These are phyloP conservation scores for Austrofundulus limnaeus DNA, from an alignment of 2,113 vertebrate genomes.

Conservation along the genomic window DNA sequence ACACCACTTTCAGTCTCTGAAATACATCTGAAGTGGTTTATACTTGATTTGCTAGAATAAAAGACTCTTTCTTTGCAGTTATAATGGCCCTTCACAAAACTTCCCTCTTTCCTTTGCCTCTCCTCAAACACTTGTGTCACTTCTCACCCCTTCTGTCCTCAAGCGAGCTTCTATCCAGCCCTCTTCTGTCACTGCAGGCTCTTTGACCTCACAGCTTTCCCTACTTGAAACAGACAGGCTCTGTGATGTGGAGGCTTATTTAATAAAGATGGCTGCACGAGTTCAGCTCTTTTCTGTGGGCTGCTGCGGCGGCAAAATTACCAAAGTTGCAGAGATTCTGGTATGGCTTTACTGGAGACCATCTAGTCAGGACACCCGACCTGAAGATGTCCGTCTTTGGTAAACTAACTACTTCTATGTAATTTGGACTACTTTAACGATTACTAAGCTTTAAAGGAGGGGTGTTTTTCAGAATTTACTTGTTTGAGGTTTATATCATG, in stretches of 20 bases:
- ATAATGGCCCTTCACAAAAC: slow-evolving; percentile 44
- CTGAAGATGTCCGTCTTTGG: no score
- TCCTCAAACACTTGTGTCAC: slow-evolving; percentile 30
- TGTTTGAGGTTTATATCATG: no score
- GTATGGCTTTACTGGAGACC: slow-evolving; percentile 52
- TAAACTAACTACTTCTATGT: no score
- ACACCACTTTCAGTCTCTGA: slow-evolving; percentile 35
- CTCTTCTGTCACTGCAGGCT: slow-evolving; percentile 34
- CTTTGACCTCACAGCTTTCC: slow-evolving; percentile 49
- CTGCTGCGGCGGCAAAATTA: slow-evolving; percentile 19
- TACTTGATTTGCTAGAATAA: slow-evolving; percentile 53
- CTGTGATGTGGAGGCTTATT: slow-evolving; percentile 21
- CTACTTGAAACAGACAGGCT: slow-evolving; percentile 30
- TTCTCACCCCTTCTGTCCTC: slow-evolving; percentile 35
- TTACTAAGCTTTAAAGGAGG: no score
- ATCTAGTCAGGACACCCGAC: no score
- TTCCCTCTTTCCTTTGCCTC: slow-evolving; percentile 1
- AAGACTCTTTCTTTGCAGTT: slow-evolving; percentile 54
- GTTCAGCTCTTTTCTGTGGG: slow-evolving; percentile 17
- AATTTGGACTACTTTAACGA: no score
- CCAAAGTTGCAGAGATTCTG: slow-evolving; percentile 43
- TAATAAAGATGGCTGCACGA: slow-evolving; percentile 9
- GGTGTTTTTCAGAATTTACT: no score
- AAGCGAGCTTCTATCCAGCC: slow-evolving; percentile 41
- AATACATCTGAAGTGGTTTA: slow-evolving; percentile 43